Evolutionary conservation across 2,797 vertebrate species (phyloP).

Genomic region (Lepus townsendii): DNA sequence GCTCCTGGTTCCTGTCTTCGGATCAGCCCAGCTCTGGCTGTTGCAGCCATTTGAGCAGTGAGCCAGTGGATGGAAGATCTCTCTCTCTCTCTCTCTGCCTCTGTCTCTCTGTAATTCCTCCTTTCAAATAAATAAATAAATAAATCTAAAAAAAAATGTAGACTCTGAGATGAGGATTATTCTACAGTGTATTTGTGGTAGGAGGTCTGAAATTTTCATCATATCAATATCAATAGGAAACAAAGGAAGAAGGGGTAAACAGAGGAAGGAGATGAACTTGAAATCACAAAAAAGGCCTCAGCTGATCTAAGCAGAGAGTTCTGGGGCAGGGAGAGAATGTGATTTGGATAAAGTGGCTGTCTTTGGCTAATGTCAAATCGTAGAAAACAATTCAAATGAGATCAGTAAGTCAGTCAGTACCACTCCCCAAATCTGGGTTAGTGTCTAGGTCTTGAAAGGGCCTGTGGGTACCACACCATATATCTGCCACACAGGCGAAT

Average conservation of each 20-base stretch:
- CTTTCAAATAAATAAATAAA: too few species aligned
- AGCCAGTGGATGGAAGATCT: too few species aligned
- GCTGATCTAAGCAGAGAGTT: neutral
- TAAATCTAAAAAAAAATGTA: neutral
- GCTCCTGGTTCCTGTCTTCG: too few species aligned
- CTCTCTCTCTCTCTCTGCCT: too few species aligned
- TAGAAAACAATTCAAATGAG: slow-evolving; percentile 15
- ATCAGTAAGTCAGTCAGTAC: neutral
- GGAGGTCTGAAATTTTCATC: neutral
- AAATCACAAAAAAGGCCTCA: neutral
- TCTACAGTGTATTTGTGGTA: neutral
- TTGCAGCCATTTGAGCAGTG: too few species aligned
- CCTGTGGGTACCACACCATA: neutral
- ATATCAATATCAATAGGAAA: neutral
- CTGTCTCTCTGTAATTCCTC: too few species aligned
- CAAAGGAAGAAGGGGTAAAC: neutral
- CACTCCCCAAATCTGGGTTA: neutral
- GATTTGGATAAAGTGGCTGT: neutral
- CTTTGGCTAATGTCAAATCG: neutral
- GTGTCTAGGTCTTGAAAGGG: neutral
- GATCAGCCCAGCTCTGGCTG: too few species aligned
- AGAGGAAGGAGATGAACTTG: neutral
- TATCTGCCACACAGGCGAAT: neutral
- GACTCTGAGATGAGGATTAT: neutral
- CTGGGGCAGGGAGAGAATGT: neutral